Evolutionary conservation across 2,797 vertebrate genomes (phyloP), one percentile per base, ranked within the genome.

Genomic region (Poeciliopsis infans): DNA sequence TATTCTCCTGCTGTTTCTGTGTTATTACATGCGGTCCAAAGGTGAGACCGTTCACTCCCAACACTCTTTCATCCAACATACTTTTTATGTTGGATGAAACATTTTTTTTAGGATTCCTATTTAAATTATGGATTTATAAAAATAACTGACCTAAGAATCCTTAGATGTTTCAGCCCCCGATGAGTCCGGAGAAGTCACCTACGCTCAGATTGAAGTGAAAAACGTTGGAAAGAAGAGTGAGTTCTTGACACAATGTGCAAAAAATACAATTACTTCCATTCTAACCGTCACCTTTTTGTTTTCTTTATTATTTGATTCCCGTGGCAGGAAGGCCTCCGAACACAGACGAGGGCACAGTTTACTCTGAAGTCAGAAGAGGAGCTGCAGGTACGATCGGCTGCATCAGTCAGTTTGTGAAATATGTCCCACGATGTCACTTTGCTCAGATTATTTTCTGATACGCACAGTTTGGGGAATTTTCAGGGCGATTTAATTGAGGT

Each of bases 1-100:
- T 39, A 15, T 80, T 23, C 7, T 82, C 23, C 75, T 79, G 57
- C 64, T 79, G 2, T 39, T 76, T 73, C 46, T 80, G 25, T 74
- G 28, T 73, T 1, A 5, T 25, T 76, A 5, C 61, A 84, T 45
- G 77, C 77, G 36, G 7, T 13, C 4, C 7, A 77, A 84, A 10
- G 53, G 85, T 83, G 15, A 83, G 74, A 75, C 31, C 16, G 36
- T 36, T 16, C 36, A 3, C 28, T 64, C 59, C 45, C 15, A 4
- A 15, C 46, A 16, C 15, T 16, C 46, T 16, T 47, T 47, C 46
- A 16, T 47, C 46, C 46, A 47, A 47, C 46, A 5, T 47, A 15
- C 16, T 47, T 47, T 47, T 47, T 47, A 15, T 47, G 46, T n/a
- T n/a, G n/a, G n/a, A n/a, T n/a, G n/a, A n/a, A n/a, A n/a, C n/a